Percentiles rank a stretch among this genome's conserved stretches.
phyloP scores from a whole-genome alignment of 2,113 vertebrate genomes.

The Paramisgurnus dabryanus region DNA sequence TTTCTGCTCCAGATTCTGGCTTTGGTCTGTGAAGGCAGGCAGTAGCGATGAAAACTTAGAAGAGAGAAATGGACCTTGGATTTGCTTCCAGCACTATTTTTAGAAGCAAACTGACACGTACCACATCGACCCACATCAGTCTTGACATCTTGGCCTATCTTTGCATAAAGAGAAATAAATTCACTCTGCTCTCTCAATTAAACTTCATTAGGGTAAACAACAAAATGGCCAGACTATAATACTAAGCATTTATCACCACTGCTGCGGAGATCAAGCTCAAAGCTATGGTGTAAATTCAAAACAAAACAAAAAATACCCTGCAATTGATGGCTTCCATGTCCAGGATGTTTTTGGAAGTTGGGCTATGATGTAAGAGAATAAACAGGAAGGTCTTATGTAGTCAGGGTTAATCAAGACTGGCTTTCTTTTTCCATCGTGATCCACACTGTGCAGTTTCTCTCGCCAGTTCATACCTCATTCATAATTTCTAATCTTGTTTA shows the following conservation, averaged over 20 bases:
- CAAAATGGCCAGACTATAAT: constrained; percentile 20
- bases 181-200: constrained; percentile 16
- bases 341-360: constrained; percentile 54
- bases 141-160: constrained; percentile 26
- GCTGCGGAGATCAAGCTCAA: constrained; percentile 36
- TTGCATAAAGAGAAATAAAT: constrained; percentile 34
- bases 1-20: background rate
- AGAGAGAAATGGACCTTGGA: background rate
- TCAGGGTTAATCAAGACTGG: constrained; percentile 70
- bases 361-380: constrained; percentile 68
- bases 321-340: constrained; percentile 73
- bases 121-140: constrained; percentile 25
- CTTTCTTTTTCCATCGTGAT: constrained; percentile 26
- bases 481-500: constrained; percentile 71
- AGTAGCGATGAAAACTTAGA: constrained; percentile 7
- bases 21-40: background rate
- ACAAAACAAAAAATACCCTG: constrained; percentile 67
- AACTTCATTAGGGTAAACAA: constrained; percentile 9
- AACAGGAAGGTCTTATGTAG: constrained; percentile 61
- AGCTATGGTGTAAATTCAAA: constrained; percentile 55
- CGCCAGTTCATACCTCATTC: constrained; percentile 67
- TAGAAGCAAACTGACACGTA: constrained; percentile 10
- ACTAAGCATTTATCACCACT: constrained; percentile 26
- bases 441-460: background rate
- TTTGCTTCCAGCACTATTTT: constrained; percentile 21